These are phyloP conservation scores for Syrmaticus mikado DNA, from an alignment of 2,113 vertebrate species.

Conservation along the genomic window DNA sequence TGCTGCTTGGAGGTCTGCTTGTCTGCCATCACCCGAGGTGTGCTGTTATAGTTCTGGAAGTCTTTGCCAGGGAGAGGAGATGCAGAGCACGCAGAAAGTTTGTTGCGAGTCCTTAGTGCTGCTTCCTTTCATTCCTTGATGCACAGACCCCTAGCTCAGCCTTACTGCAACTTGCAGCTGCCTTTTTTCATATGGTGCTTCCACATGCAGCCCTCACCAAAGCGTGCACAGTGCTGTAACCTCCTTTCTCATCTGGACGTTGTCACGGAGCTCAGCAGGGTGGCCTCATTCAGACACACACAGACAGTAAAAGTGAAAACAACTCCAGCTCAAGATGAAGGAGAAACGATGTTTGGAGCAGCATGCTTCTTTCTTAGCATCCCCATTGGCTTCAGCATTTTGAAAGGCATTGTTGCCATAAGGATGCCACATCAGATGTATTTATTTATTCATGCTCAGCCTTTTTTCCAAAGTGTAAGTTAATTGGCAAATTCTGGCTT, in stretches of 20 bases:
- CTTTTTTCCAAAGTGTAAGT: slow-evolving; percentile 19
- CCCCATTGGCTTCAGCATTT: neutral
- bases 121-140: neutral
- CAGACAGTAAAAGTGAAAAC: neutral
- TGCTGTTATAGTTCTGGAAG: neutral
- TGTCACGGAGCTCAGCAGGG: slow-evolving; percentile 16
- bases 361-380: neutral
- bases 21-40: neutral
- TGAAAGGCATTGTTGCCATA: neutral
- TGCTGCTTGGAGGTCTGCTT: neutral
- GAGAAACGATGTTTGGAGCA: neutral
- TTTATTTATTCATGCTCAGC: slow-evolving; percentile 34
- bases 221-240: fast-evolving
- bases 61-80: neutral
- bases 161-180: neutral
- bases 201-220: neutral
- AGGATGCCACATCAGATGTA: neutral
- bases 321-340: neutral
- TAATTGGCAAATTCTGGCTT: slow-evolving; percentile 50
- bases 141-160: fast-evolving
- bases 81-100: neutral
- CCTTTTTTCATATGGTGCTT: neutral
- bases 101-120: neutral
- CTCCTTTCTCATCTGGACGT: neutral
- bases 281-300: neutral